Conservation (phyloP, 1,140 invertebrate species). For the Acromyrmex heyeri region DNA sequence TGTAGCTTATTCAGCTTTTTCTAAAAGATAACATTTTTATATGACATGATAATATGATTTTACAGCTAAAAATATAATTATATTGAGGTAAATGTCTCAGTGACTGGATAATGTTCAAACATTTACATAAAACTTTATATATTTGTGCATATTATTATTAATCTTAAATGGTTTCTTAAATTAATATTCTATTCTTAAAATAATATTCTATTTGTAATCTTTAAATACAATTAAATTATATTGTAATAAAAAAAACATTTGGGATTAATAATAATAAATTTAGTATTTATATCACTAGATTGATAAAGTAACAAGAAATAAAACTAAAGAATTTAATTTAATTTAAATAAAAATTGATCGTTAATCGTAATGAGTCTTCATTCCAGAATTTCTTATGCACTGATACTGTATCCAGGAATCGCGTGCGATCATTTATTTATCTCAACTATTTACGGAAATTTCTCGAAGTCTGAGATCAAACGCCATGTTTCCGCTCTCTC, state of each 20-base stretch:
- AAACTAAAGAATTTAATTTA: background rate
- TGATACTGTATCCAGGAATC: background rate
- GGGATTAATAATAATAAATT: too few species aligned
- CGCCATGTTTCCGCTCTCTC: background rate
- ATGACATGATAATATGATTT: background rate
- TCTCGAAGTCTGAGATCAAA: conserved; percentile 42
- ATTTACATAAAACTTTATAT: too few species aligned
- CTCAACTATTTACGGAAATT: background rate
- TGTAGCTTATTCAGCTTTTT: background rate
- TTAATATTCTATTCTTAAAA: too few species aligned
- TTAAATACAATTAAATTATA: too few species aligned
- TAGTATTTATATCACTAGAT: background rate
- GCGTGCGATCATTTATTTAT: background rate
- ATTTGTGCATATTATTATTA: too few species aligned
- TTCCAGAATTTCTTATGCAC: background rate
- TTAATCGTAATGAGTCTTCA: background rate
- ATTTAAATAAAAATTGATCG: background rate
- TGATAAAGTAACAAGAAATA: background rate
- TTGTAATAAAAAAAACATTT: too few species aligned
- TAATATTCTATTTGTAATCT: too few species aligned
- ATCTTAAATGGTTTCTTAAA: too few species aligned
- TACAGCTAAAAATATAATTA: background rate
- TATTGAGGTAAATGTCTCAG: too few species aligned
- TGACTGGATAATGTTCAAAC: too few species aligned
- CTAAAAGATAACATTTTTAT: conserved; percentile 3